Evolutionary conservation across 2,888 invertebrate species (phyloP).

Genomic region (Coenonympha arcania): DNA sequence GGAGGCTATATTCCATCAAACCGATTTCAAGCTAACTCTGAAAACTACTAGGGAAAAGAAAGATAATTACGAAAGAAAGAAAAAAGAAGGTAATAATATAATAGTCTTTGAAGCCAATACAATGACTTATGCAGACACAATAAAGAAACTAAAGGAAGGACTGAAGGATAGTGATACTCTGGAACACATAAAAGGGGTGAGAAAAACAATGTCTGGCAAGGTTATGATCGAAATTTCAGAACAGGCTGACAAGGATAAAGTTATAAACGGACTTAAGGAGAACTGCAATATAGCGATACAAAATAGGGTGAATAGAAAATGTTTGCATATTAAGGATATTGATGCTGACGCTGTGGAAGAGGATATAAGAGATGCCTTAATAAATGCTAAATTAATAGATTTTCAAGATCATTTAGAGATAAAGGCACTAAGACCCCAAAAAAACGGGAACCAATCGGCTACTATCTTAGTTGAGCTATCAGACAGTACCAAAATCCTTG

Average conservation of each 20-base stretch:
- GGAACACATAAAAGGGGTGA: not conserved
- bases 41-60: not conserved
- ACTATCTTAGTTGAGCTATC: not conserved
- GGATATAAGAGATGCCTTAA: not conserved
- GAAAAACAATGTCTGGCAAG: not conserved
- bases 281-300: not conserved
- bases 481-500: not conserved
- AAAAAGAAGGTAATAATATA: no score
- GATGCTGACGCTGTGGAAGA: not conserved
- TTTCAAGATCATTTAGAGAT: not conserved
- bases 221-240: no score
- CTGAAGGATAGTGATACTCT: not conserved
- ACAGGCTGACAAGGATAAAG: no score
- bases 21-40: not conserved
- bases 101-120: not conserved
- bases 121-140: not conserved
- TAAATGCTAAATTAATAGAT: not conserved
- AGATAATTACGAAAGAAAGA: no score
- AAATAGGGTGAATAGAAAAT: not conserved
- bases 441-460: not conserved
- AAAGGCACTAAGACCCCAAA: not conserved
- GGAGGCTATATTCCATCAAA: not conserved
- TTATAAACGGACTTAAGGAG: not conserved
- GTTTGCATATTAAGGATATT: no score
- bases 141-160: not conserved